phyloP scores from a whole-genome alignment of 2,113 vertebrate genomes.

The Sigmodon hispidus region DNA sequence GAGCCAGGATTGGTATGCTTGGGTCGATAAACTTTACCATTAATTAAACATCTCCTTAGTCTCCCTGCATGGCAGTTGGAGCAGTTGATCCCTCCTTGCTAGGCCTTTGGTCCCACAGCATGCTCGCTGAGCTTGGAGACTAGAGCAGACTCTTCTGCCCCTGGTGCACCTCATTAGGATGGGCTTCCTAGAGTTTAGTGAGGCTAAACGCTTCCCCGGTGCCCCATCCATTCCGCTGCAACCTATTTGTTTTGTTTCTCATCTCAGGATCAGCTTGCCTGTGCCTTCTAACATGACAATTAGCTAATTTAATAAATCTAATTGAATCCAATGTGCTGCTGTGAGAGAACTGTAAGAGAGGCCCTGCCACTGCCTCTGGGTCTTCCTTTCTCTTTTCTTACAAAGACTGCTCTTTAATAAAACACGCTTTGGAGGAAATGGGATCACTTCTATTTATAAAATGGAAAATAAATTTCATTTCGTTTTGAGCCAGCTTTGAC shows the following conservation, averaged over 20 bases:
- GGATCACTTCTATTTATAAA: neutral
- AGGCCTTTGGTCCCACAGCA: slow-evolving; percentile 10
- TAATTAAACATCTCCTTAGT: slow-evolving; percentile 51
- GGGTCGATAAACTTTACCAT: slow-evolving; percentile 28
- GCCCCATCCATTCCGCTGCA: neutral
- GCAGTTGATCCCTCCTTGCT: neutral
- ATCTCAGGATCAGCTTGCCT: slow-evolving; percentile 44
- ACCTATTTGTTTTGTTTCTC: slow-evolving; percentile 55
- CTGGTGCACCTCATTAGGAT: slow-evolving; percentile 23
- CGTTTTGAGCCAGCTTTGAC: neutral
- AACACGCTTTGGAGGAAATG: neutral
- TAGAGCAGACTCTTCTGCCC: neutral
- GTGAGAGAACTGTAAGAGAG: neutral
- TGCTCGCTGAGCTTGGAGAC: neutral
- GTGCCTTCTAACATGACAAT: slow-evolving; percentile 55
- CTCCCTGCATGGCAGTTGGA: neutral
- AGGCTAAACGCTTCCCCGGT: slow-evolving; percentile 34
- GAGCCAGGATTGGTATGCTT: neutral
- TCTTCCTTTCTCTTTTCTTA: neutral
- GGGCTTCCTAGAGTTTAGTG: neutral
- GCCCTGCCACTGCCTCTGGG: neutral
- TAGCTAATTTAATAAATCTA: slow-evolving; percentile 65
- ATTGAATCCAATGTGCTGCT: slow-evolving; percentile 36
- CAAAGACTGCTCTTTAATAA: neutral
- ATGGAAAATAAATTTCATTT: neutral